Evolutionary conservation across 92 coral and sea anemone genomes (phyloP).

Genomic region (Palythoa caribaeorum): DNA sequence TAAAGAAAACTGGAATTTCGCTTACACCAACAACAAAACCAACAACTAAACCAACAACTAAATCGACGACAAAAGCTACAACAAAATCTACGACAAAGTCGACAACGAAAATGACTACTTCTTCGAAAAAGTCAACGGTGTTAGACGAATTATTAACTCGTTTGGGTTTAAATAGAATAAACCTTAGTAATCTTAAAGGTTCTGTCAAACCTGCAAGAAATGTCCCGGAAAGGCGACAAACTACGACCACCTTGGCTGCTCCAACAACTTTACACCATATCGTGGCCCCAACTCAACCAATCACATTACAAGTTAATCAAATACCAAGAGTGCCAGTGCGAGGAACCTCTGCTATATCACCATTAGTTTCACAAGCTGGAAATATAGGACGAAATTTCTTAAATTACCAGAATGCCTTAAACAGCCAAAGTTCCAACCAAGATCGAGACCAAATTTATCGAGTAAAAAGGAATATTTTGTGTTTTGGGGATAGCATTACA

Average conservation of each 20-base stretch:
- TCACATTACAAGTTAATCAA: slow-evolving; percentile 1
- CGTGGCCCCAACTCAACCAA: slow-evolving; percentile 17
- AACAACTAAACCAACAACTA: slow-evolving; percentile 37
- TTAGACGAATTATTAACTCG: slow-evolving; percentile 29
- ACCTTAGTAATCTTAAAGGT: slow-evolving; percentile 12
- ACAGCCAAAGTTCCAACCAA: slow-evolving; percentile 22
- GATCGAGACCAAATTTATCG: slow-evolving; percentile 25
- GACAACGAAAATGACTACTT: slow-evolving; percentile 51
- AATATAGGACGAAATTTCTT: neutral
- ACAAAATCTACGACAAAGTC: slow-evolving; percentile 52
- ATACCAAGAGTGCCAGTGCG: slow-evolving; percentile 3
- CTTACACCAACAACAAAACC: slow-evolving; percentile 40
- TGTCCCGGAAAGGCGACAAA: slow-evolving; percentile 20
- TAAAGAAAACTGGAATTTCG: slow-evolving; percentile 56
- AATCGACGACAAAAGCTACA: slow-evolving; percentile 24
- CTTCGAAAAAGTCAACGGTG: slow-evolving; percentile 31
- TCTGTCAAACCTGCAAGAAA: slow-evolving; percentile 32
- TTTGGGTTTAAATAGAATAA: slow-evolving; percentile 27
- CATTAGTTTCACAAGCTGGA: neutral
- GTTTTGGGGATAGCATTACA: slow-evolving; percentile 98
- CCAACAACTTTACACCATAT: neutral
- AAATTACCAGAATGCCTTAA: slow-evolving; percentile 7
- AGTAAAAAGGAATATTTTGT: slow-evolving; percentile 67
- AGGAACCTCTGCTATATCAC: neutral
- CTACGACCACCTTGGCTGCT: neutral